Conservation (phyloP, 1,140 invertebrate species). For the Druon quercuslanigerum region DNA sequence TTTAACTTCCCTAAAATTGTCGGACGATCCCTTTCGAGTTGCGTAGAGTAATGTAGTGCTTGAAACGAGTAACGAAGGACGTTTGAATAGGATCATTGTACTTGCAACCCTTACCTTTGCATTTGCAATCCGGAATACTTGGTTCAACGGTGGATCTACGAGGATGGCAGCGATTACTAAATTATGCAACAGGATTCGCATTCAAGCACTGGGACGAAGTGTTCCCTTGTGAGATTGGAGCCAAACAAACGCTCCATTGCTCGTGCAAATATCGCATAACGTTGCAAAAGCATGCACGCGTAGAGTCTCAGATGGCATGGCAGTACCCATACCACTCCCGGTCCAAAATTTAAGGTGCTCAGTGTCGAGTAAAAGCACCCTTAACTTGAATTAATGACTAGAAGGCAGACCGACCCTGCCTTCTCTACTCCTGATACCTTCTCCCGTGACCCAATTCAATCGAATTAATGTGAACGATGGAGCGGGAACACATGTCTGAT, state of each 20-base stretch:
- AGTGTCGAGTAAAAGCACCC: background rate
- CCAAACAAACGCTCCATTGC: slow-evolving; percentile 54
- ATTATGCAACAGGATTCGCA: slow-evolving; percentile 59
- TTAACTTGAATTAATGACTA: slow-evolving; percentile 3
- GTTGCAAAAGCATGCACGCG: slow-evolving; percentile 17
- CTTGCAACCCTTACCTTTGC: slow-evolving; percentile 51
- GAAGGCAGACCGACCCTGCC: background rate
- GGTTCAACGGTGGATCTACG: slow-evolving; percentile 41
- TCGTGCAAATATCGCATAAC: slow-evolving; percentile 38
- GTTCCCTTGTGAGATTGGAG: slow-evolving; percentile 52
- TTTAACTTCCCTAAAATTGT: slow-evolving; percentile 28
- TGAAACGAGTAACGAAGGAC: slow-evolving; percentile 46
- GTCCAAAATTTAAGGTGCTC: background rate
- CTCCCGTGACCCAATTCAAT: slow-evolving; percentile 15
- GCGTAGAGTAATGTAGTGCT: slow-evolving; percentile 23
- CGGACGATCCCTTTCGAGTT: slow-evolving; percentile 16
- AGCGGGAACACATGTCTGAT: slow-evolving; percentile 19
- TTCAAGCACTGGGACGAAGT: slow-evolving; percentile 47
- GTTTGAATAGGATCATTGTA: slow-evolving; percentile 41
- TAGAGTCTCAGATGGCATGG: background rate
- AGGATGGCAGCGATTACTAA: slow-evolving; percentile 57
- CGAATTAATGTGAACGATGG: background rate
- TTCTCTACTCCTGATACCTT: background rate
- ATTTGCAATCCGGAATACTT: slow-evolving; percentile 40
- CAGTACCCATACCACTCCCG: background rate